Percentiles rank a stretch among this genome's conserved stretches.
Evolutionary conservation across 35 echinoderm and acorn worm species (phyloP).

Genomic region (Patiria miniata): DNA sequence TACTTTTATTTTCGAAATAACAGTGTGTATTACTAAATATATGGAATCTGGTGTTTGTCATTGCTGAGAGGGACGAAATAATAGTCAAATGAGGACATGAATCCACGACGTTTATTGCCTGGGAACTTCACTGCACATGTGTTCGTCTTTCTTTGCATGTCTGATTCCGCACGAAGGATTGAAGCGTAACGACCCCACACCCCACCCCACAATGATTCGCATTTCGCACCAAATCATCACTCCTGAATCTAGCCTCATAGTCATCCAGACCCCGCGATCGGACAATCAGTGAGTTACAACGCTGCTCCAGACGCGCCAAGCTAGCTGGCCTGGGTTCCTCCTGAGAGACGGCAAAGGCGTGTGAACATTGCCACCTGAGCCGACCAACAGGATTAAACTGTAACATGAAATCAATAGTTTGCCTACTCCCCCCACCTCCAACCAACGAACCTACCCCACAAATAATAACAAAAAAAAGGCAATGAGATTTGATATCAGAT

Average conservation of each 20-base stretch:
- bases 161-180: too few species aligned
- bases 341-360: not conserved
- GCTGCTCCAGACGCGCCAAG: too few species aligned
- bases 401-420: conserved; percentile 31
- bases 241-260: not conserved
- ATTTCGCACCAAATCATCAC: conserved; percentile 20
- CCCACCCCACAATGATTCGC: conserved; percentile 5
- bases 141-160: too few species aligned
- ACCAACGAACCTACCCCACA: not conserved
- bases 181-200: too few species aligned
- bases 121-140: too few species aligned
- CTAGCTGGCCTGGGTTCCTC: not conserved
- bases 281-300: too few species aligned
- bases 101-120: too few species aligned
- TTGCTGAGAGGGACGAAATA: too few species aligned
- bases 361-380: conserved; percentile 26
- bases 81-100: too few species aligned
- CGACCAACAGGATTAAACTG: not conserved
- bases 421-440: not conserved
- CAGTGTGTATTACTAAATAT: too few species aligned
- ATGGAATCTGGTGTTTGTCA: too few species aligned
- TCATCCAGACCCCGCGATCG: not conserved
- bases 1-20: too few species aligned
- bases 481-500: not conserved
- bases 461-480: not conserved